Percentiles rank a stretch among this genome's conserved stretches.
Evolutionary conservation across 2,113 vertebrate species (phyloP).

Genomic region (Stigmatopora nigra): DNA sequence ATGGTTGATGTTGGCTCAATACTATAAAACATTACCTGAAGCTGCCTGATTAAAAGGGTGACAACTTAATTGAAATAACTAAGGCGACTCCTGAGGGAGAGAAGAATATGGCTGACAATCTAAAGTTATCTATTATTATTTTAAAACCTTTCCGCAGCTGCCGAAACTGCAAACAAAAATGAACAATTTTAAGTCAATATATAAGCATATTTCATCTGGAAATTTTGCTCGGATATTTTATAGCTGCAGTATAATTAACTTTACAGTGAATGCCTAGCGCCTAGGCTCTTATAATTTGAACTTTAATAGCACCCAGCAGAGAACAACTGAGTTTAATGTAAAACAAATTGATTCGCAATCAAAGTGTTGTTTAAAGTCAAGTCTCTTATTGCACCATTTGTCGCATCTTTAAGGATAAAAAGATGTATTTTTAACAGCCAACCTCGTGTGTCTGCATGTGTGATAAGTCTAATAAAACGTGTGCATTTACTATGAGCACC

Average conservation of each 20-base stretch:
- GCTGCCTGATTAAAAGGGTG: constrained; percentile 62
- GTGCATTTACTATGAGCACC: not conserved
- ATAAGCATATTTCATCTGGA: too few relatives aligned
- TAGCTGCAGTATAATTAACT: not conserved
- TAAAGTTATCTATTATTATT: not conserved
- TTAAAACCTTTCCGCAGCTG: not conserved
- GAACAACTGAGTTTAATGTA: not conserved
- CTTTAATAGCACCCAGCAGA: not conserved
- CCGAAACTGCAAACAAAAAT: too few relatives aligned
- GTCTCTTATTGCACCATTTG: not conserved
- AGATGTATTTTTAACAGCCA: constrained; percentile 32
- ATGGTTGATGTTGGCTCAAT: constrained; percentile 40
- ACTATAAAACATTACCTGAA: constrained; percentile 50
- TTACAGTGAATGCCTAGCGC: too few relatives aligned
- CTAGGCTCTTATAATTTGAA: too few relatives aligned
- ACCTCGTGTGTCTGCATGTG: constrained; percentile 1
- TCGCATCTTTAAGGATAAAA: constrained; percentile 15
- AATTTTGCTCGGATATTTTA: not conserved
- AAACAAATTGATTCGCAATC: not conserved
- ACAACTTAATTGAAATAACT: constrained; percentile 62
- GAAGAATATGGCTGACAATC: constrained; percentile 11
- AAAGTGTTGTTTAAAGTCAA: not conserved
- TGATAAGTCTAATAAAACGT: constrained; percentile 9
- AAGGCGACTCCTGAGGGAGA: constrained; percentile 40
- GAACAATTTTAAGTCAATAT: too few relatives aligned